Conservation (phyloP, 2,797 vertebrate genomes). For the Coluber constrictor region DNA sequence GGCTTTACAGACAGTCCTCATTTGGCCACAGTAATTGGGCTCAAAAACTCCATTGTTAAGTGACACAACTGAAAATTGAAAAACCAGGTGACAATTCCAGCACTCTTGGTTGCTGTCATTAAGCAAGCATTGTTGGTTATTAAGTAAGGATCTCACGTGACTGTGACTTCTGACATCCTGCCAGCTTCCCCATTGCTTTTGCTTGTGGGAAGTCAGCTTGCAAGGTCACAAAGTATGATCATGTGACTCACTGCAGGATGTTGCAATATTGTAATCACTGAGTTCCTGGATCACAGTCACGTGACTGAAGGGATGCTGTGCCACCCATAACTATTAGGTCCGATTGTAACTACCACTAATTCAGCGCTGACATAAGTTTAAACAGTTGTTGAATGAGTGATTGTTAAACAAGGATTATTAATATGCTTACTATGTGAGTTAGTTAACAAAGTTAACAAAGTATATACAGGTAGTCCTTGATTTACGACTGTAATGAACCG, state of each 20-base stretch:
- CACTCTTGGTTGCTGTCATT: neutral
- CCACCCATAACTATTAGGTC: neutral
- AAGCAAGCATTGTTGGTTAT: neutral
- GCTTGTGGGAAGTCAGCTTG: neutral
- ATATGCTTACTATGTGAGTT: neutral
- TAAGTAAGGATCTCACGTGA: neutral
- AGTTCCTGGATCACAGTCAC: neutral
- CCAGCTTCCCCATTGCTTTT: neutral
- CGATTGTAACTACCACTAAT: neutral
- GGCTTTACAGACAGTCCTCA: neutral
- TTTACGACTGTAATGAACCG: neutral
- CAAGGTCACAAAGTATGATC: neutral
- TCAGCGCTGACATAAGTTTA: neutral
- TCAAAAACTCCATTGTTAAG: neutral
- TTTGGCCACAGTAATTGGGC: neutral
- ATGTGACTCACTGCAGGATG: neutral
- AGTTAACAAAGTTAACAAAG: neutral
- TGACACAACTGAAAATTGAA: neutral
- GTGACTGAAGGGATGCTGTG: neutral
- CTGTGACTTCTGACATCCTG: neutral
- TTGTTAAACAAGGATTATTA: neutral
- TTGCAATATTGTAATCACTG: neutral
- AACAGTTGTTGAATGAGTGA: neutral
- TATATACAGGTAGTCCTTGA: neutral
- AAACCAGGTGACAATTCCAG: neutral